These are phyloP conservation scores for Patella ulyssiponensis DNA, from an alignment of 2,888 invertebrate genomes.

Conservation along the genomic window DNA sequence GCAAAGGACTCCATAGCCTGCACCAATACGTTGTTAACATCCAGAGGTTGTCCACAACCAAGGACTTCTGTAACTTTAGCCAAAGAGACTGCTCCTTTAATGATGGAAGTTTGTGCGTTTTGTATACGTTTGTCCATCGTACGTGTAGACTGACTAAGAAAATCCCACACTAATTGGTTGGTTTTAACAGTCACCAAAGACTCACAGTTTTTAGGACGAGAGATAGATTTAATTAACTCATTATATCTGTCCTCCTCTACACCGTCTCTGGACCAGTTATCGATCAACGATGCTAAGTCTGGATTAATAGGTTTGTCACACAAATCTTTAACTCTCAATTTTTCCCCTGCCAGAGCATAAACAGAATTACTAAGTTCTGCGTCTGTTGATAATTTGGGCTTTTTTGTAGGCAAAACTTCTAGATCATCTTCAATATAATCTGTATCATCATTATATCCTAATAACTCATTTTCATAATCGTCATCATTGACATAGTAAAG, in stretches of 20 bases:
- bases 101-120: not conserved
- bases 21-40: not conserved
- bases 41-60: not conserved
- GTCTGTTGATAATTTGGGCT: not conserved
- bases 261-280: not conserved
- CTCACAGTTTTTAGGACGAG: too few relatives aligned
- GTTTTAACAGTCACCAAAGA: not conserved
- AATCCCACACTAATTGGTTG: slow-evolving; percentile 3
- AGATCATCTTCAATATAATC: not conserved
- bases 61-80: not conserved
- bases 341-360: too few relatives aligned
- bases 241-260: not conserved
- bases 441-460: not conserved
- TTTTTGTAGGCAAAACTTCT: not conserved
- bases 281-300: not conserved
- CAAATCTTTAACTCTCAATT: not conserved
- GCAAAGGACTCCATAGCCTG: not conserved
- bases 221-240: not conserved
- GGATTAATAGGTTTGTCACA: not conserved
- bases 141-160: not conserved
- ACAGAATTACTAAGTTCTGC: not conserved
- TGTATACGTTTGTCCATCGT: not conserved
- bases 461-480: too few relatives aligned
- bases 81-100: not conserved
- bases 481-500: not conserved